Base-by-base conservation (phyloP, 1,140 invertebrate species). In the Drosophila pachea region DNA sequence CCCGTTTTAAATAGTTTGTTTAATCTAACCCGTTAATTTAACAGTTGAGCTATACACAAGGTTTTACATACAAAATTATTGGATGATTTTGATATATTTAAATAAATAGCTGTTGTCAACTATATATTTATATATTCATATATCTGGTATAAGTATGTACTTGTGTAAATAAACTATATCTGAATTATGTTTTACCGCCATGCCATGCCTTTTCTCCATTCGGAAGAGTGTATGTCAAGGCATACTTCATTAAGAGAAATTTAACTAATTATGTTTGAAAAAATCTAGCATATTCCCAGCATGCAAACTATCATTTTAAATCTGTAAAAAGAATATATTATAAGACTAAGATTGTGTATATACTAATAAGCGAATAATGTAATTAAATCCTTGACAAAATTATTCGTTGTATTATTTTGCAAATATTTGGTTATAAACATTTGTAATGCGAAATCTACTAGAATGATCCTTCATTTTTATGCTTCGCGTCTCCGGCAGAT, bases 331-430 rank as follows among this genome's bases (percentile, higher is more conserved):
- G 31, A 52, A 8, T 8, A 72, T 54, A 36, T 16, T 49, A 58
- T 72, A 74, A 62, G 58, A 62, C 49, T 61, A 48, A 60, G 61
- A 60, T 52, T 72, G 65, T 67, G 53, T 63, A 68, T 73, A 66
- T 65, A 66, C 66, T 36, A 71, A 50, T 62, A 71, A 49, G 61
- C 71, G 48, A 61, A 74, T 58, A 40, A 58, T 38, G 53, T 56
- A 68, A 68, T 68, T 68, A 48, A 68, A 68, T 53, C 33, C 22
- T 32, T 35, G 61, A 68, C 52, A 16, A 32, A 22, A 38, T 48
- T 5, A 12, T 4, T 12, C 5, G 7, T 62, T 48, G 32, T 61
- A 29, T 67, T 53, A 53, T 31, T 43, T 45, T 35, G 7, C n/a
- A 38, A 22, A 22, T 22, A 22, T 22, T 22, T 22, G 1, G 22